Percentiles rank a stretch among this genome's conserved stretches.
phyloP scores from a whole-genome alignment of 2,113 vertebrate species.

The Pseudopipra pipra region DNA sequence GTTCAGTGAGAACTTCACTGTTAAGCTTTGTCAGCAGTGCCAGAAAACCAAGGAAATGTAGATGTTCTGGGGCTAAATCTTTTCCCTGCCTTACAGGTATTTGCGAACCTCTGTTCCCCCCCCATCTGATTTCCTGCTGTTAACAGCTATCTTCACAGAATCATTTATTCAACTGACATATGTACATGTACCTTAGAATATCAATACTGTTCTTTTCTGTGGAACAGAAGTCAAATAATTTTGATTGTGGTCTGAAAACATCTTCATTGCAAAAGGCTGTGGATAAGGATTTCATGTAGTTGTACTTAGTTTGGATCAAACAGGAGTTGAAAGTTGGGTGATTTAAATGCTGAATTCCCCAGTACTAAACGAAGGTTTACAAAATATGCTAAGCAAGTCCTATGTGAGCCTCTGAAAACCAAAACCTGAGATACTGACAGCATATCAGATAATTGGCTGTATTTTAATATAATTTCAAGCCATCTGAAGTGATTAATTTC shows the following conservation, averaged over 20 bases:
- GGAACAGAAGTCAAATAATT: neutral
- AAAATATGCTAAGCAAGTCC: neutral
- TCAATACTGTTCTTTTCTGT: accelerated
- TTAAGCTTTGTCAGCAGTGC: neutral
- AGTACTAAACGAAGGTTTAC: neutral
- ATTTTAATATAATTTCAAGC: neutral
- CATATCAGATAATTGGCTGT: accelerated
- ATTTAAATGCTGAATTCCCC: neutral
- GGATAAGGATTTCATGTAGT: neutral
- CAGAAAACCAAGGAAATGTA: neutral
- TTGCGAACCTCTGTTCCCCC: neutral
- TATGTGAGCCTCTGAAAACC: neutral
- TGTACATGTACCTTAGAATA: neutral
- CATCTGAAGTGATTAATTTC: neutral
- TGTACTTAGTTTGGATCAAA: neutral
- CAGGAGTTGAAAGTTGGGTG: neutral
- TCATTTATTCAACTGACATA: neutral
- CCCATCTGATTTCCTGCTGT: neutral
- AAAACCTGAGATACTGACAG: neutral
- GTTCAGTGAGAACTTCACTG: neutral
- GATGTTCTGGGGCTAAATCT: neutral
- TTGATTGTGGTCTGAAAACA: neutral
- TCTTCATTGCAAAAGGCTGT: neutral
- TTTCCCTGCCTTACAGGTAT: neutral
- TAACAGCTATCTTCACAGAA: neutral